Evolutionary conservation across 2,888 invertebrate genomes (phyloP).

Genomic region (Agonum fuliginosum): DNA sequence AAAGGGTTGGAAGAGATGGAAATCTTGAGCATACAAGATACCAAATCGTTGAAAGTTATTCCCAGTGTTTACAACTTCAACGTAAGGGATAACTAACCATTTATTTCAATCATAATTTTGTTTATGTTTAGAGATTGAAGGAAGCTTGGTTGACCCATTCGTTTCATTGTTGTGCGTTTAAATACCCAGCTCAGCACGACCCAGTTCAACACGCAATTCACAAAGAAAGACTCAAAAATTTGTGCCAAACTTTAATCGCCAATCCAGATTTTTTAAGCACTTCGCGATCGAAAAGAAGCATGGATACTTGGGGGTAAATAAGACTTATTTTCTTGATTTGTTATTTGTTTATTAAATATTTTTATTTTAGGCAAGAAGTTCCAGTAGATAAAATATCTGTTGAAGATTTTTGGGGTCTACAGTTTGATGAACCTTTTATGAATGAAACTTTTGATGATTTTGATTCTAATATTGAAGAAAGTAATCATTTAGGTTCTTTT

Average conservation of each 20-base stretch:
- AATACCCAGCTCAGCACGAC: slow-evolving; percentile 87
- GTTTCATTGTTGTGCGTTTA: slow-evolving; percentile 94
- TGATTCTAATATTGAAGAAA: slow-evolving; percentile 14
- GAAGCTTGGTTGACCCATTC: slow-evolving; percentile 87
- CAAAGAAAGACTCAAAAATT: slow-evolving; percentile 73
- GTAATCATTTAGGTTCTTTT: slow-evolving; percentile 2
- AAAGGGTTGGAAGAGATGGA: slow-evolving; percentile 83
- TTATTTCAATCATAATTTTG: background rate
- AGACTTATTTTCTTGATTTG: background rate
- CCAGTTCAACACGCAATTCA: slow-evolving; percentile 80
- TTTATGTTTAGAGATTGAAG: slow-evolving; percentile 77
- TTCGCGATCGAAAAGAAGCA: slow-evolving; percentile 28
- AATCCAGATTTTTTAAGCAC: background rate
- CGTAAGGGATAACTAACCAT: slow-evolving; percentile 72
- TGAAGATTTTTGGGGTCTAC: slow-evolving; percentile 42
- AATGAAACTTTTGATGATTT: slow-evolving; percentile 19
- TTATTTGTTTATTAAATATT: background rate
- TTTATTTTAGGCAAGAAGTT: background rate
- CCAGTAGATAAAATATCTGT: background rate
- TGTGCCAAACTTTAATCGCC: slow-evolving; percentile 64
- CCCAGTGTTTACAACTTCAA: slow-evolving; percentile 89
- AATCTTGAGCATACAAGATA: slow-evolving; percentile 82
- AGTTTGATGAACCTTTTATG: slow-evolving; percentile 43
- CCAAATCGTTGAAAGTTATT: slow-evolving; percentile 85
- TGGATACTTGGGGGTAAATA: slow-evolving; percentile 42